A percentile compares a stretch with the other conserved stretches of the same genome.
These are phyloP conservation scores for Pleuronectes platessa DNA, from an alignment of 2,113 vertebrate genomes.

Conservation along the genomic window DNA sequence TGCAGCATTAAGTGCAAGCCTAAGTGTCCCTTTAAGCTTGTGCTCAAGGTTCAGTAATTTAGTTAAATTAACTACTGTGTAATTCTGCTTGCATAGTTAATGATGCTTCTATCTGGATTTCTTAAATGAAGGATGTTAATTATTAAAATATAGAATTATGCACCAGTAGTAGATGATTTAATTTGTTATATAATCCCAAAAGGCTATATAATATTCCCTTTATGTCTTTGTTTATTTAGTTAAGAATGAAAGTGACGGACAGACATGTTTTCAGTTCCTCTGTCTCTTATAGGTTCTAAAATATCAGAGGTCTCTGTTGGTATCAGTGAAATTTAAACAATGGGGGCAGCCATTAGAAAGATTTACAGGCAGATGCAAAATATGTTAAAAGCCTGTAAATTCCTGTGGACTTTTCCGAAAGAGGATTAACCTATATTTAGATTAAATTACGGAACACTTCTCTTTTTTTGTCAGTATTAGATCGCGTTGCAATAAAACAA, in stretches of 20 bases:
- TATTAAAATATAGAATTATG: neutral
- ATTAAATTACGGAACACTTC: conserved; percentile 37
- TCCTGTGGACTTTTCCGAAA: conserved; percentile 59
- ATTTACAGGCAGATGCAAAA: conserved; percentile 60
- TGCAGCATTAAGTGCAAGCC: neutral
- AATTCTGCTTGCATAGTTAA: neutral
- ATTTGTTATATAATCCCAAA: neutral
- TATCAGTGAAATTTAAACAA: conserved; percentile 41
- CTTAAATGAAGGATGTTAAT: neutral
- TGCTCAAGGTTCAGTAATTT: neutral
- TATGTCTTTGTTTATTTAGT: conserved; percentile 2
- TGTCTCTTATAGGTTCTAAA: conserved; percentile 7
- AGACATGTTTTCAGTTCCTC: conserved; percentile 16
- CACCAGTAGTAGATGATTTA: neutral
- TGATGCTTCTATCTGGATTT: no score
- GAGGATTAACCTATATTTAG: conserved; percentile 75
- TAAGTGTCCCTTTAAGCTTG: neutral
- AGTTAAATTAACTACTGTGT: neutral
- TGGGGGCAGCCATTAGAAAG: conserved; percentile 50
- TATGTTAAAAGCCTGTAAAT: conserved; percentile 70
- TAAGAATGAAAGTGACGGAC: neutral
- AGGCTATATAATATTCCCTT: neutral
- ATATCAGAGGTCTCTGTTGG: neutral
- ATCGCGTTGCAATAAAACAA: conserved; percentile 46
- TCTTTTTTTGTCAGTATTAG: conserved; percentile 51